A percentile compares a stretch with the other conserved stretches of the same genome.
These are phyloP conservation scores for Puffinus mauretanicus DNA, from an alignment of 2,113 vertebrate genomes.

Conservation along the genomic window DNA sequence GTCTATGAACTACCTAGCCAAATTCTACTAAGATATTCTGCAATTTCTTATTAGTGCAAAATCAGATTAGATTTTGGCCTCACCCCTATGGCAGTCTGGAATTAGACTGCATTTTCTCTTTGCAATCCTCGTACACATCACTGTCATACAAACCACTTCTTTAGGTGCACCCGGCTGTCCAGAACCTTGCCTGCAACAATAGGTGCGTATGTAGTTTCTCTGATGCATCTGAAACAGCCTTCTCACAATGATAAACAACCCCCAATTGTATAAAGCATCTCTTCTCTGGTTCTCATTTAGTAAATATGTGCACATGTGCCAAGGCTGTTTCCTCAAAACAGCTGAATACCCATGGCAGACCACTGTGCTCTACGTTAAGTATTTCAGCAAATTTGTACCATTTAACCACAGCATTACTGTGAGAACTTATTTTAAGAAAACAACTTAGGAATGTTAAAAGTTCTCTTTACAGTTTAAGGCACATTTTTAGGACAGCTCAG, in stretches of 20 bases:
- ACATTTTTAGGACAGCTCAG: not conserved
- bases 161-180: not conserved
- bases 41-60: not conserved
- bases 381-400: not conserved
- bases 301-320: not conserved
- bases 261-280: not conserved
- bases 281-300: not conserved
- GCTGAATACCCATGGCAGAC: not conserved
- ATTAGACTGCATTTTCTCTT: not conserved
- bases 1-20: not conserved
- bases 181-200: not conserved
- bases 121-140: not conserved
- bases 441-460: not conserved
- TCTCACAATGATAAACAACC: not conserved
- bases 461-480: not conserved
- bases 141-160: not conserved
- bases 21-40: not conserved
- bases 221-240: not conserved
- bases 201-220: not conserved
- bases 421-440: not conserved
- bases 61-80: not conserved
- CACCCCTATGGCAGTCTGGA: not conserved
- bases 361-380: not conserved
- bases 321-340: not conserved
- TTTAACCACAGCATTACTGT: not conserved